A percentile compares a stretch with the other conserved stretches of the same genome.
These are phyloP conservation scores for Sphinx pinastri DNA, from an alignment of 2,888 invertebrate genomes.

Conservation along the genomic window DNA sequence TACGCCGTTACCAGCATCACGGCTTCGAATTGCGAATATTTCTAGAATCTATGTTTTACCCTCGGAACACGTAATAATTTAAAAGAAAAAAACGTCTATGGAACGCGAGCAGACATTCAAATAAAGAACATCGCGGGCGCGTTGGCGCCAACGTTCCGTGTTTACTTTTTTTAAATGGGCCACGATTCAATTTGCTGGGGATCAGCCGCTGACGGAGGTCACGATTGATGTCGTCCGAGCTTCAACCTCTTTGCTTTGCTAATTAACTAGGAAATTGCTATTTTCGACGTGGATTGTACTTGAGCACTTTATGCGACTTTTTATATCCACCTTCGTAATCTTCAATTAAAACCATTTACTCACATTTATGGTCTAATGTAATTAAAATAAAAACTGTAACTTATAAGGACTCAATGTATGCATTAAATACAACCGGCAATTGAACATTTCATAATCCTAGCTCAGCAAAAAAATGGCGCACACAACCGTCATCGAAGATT, in stretches of 20 bases:
- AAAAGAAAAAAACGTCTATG: constrained; percentile 48
- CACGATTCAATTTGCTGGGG: constrained; percentile 78
- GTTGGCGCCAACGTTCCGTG: constrained; percentile 80
- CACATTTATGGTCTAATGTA: not conserved
- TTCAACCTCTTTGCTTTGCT: constrained; percentile 43
- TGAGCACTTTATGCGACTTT: not conserved
- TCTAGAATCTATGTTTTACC: constrained; percentile 16
- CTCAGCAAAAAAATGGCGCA: constrained; percentile 17
- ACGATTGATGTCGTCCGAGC: constrained; percentile 55
- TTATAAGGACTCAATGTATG: not conserved
- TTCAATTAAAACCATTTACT: not conserved
- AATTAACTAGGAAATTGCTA: constrained; percentile 40
- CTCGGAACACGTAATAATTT: constrained; percentile 50
- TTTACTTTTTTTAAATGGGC: constrained; percentile 73
- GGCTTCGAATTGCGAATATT: constrained; percentile 28
- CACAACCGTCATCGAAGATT: constrained; percentile 18
- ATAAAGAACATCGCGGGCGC: constrained; percentile 76
- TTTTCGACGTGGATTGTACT: constrained; percentile 6
- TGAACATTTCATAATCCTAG: constrained; percentile 23
- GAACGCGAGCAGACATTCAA: constrained; percentile 67
- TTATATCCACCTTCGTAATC: not conserved
- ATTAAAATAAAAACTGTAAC: constrained; percentile 4
- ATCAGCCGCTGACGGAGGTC: constrained; percentile 61
- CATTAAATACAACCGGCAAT: not conserved
- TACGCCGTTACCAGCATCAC: constrained; percentile 37